Evolutionary conservation across 2,113 vertebrate species (phyloP).

Genomic region (rat (Rattus norvegicus)): DNA sequence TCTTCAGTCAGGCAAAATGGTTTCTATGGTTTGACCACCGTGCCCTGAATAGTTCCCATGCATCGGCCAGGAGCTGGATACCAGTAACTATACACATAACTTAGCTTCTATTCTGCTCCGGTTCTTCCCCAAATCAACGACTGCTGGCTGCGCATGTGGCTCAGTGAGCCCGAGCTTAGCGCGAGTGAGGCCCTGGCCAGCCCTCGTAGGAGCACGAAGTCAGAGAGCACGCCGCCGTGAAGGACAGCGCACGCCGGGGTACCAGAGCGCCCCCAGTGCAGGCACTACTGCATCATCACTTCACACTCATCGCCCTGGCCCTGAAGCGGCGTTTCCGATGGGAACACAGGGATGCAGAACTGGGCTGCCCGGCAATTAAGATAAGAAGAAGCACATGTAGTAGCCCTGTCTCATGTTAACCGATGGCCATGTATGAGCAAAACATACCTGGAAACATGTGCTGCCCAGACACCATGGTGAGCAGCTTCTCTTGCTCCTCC

Average conservation of each 20-base stretch:
- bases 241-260: neutral
- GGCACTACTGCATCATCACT: neutral
- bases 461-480: conserved; percentile 85
- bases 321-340: neutral
- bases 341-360: neutral
- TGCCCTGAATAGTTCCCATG: neutral
- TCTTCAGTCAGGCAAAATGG: neutral
- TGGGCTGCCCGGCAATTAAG: neutral
- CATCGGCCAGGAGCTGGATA: neutral
- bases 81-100: neutral
- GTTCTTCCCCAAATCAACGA: neutral
- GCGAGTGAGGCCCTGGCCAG: neutral
- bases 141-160: neutral
- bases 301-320: neutral
- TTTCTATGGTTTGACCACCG: neutral
- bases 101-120: neutral
- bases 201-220: neutral
- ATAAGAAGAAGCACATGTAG: neutral
- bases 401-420: neutral
- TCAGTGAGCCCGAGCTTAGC: neutral
- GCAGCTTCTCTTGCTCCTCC: conserved; percentile 91
- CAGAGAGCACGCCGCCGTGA: too few species aligned
- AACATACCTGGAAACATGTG: conserved; percentile 81
- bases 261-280: neutral
- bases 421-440: neutral